phyloP scores from a whole-genome alignment of 2,888 invertebrate species.

The Lingula anatina region DNA sequence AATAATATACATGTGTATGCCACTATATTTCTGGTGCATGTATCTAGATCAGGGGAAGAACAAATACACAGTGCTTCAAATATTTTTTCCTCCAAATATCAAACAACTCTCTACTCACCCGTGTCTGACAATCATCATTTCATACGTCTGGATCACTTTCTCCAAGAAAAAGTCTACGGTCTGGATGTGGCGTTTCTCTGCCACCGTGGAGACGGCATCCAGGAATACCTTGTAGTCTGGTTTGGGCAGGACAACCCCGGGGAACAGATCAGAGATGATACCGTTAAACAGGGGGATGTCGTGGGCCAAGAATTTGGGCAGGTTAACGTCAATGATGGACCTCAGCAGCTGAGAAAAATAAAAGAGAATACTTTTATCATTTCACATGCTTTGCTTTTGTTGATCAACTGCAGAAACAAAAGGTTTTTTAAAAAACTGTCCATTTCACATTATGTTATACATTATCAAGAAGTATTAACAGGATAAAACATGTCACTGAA shows the following conservation, averaged over 20 bases:
- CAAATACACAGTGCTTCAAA: too few relatives aligned
- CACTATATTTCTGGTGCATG: too few relatives aligned
- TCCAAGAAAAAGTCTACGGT: conserved; percentile 69
- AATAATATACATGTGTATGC: too few relatives aligned
- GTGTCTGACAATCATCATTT: conserved; percentile 90
- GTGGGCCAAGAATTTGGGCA: conserved; percentile 84
- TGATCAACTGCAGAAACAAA: neutral
- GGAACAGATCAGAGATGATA: conserved; percentile 90
- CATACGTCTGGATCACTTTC: conserved; percentile 75
- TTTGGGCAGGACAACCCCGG: conserved; percentile 63
- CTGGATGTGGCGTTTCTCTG: conserved; percentile 66
- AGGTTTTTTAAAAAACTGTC: too few relatives aligned
- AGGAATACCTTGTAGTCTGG: conserved; percentile 71
- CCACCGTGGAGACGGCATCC: conserved; percentile 62
- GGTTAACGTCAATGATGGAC: conserved; percentile 84
- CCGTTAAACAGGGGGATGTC: conserved; percentile 87
- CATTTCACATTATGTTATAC: too few relatives aligned
- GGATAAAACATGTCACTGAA: too few relatives aligned
- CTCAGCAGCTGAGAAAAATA: conserved; percentile 74
- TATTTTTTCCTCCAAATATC: too few relatives aligned
- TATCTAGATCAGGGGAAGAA: too few relatives aligned
- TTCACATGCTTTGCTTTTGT: neutral
- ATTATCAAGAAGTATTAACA: too few relatives aligned
- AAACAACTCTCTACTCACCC: conserved; percentile 48
- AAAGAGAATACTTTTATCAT: conserved; percentile 4